phyloP scores from a whole-genome alignment of 2,797 vertebrate species.

The Dallia pectoralis region DNA sequence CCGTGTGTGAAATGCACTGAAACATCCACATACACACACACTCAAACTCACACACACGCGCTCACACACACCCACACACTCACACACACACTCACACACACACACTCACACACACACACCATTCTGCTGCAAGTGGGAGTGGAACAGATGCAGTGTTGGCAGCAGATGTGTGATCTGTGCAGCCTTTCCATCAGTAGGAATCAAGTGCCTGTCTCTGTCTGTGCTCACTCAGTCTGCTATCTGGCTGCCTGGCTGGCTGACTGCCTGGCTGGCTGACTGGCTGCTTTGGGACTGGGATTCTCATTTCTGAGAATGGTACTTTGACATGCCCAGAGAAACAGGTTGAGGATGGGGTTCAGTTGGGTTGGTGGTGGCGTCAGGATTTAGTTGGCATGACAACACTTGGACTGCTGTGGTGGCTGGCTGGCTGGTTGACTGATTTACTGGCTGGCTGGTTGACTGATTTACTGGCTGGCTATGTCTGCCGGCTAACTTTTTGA shows the following conservation, averaged over 20 bases:
- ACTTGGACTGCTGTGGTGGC: too few species aligned
- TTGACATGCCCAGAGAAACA: too few species aligned
- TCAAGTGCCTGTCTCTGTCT: conserved; percentile 46
- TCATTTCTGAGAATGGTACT: neutral
- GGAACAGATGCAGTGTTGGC: conserved; percentile 53
- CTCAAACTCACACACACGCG: conserved; percentile 17
- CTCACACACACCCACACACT: conserved; percentile 12
- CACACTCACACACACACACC: conserved; percentile 4
- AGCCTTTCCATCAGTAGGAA: conserved; percentile 51
- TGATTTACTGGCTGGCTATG: too few species aligned
- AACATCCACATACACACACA: conserved; percentile 18
- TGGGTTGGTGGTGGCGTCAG: too few species aligned
- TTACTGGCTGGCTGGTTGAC: too few species aligned
- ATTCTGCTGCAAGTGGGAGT: conserved; percentile 7
- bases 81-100: conserved; percentile 26
- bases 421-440: too few species aligned
- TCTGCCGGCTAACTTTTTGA: neutral
- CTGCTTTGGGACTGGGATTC: neutral
- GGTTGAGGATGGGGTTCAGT: too few species aligned
- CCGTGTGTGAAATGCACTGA: neutral
- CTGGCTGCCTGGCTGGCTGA: neutral
- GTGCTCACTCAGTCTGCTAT: conserved; percentile 6
- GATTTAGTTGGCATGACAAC: too few species aligned
- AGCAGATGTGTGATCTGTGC: conserved; percentile 60
- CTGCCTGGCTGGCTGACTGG: neutral